phyloP scores from a whole-genome alignment of 2,888 invertebrate genomes.

The Agonopterix subpropinquella region DNA sequence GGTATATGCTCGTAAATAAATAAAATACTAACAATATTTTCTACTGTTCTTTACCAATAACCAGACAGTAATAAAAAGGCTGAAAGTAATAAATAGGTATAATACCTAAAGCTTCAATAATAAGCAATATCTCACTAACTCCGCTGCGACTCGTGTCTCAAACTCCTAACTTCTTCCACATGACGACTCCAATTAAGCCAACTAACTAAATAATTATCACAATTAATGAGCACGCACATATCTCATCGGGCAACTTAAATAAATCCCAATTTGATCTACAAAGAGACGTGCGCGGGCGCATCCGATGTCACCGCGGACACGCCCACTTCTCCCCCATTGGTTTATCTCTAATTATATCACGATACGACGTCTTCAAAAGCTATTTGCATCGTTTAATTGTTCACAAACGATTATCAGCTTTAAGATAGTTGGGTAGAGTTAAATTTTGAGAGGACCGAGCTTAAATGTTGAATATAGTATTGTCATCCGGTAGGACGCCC shows the following conservation, averaged over 20 bases:
- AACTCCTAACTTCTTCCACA: slow-evolving; percentile 21
- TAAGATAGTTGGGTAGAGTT: slow-evolving; percentile 13
- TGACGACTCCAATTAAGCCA: slow-evolving; percentile 64
- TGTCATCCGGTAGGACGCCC: slow-evolving; percentile 70
- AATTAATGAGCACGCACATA: slow-evolving; percentile 65
- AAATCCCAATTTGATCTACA: slow-evolving; percentile 57
- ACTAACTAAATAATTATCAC: slow-evolving; percentile 74
- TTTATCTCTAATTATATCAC: slow-evolving; percentile 64
- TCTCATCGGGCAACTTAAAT: slow-evolving; percentile 57
- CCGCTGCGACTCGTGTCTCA: not conserved
- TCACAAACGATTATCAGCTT: slow-evolving; percentile 20
- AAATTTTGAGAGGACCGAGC: slow-evolving; percentile 5
- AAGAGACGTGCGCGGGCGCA: slow-evolving; percentile 43
- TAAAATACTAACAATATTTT: too few species aligned
- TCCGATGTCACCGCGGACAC: slow-evolving; percentile 29
- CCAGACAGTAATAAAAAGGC: too few species aligned
- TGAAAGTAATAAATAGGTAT: too few species aligned
- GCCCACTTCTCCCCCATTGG: slow-evolving; percentile 59
- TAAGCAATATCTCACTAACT: too few species aligned
- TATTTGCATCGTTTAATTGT: slow-evolving; percentile 68
- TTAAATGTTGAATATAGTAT: slow-evolving; percentile 46
- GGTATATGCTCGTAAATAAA: too few species aligned
- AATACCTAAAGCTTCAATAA: too few species aligned
- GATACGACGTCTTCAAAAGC: slow-evolving; percentile 45
- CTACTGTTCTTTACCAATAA: too few species aligned